A percentile compares a stretch with the other conserved stretches of the same genome.
phyloP scores from a whole-genome alignment of 2,797 vertebrate species.

The Urosaurus nigricauda region DNA sequence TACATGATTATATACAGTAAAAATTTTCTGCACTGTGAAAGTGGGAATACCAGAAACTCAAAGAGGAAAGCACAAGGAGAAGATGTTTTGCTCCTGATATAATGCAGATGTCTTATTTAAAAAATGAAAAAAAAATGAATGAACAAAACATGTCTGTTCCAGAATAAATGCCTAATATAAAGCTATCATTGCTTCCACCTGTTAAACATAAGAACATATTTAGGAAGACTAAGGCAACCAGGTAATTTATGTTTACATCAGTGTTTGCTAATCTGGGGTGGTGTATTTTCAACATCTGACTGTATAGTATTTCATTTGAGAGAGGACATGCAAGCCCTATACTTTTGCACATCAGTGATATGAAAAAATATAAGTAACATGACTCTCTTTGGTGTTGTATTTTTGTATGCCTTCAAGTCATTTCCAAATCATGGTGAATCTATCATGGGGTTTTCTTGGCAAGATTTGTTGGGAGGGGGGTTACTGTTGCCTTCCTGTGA shows the following conservation, averaged over 20 bases:
- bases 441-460: no score
- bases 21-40: neutral
- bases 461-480: no score
- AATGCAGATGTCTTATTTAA: neutral
- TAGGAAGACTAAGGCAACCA: neutral
- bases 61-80: neutral
- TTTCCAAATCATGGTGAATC: no score
- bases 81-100: neutral
- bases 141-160: neutral
- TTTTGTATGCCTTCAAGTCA: no score
- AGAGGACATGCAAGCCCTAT: neutral
- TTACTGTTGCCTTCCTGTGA: no score
- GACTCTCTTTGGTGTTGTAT: neutral
- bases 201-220: neutral
- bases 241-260: neutral
- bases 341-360: neutral
- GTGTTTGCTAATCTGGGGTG: neutral
- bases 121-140: neutral
- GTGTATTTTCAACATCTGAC: neutral
- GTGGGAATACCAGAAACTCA: neutral
- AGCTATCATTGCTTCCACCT: neutral
- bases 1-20: neutral
- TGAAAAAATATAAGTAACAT: neutral
- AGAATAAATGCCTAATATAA: neutral
- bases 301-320: neutral